Conservation (phyloP, 1,140 invertebrate genomes). For the Mizuhopecten yessoensis region DNA sequence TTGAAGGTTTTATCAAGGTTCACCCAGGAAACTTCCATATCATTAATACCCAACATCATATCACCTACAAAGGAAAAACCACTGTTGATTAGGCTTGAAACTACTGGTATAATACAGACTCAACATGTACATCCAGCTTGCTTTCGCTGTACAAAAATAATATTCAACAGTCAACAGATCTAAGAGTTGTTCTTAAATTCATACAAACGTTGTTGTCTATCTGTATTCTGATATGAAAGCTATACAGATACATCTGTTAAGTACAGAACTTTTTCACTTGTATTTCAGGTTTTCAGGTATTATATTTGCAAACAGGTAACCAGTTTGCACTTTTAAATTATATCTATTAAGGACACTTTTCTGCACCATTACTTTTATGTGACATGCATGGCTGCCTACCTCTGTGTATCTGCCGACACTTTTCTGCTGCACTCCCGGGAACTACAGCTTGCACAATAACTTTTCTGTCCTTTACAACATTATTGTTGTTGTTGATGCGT, state of each 20-base stretch:
- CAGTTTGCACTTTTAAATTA: not conserved
- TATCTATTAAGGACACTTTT: not conserved
- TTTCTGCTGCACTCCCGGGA: slow-evolving; percentile 65
- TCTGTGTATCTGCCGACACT: slow-evolving; percentile 66
- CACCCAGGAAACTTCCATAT: slow-evolving; percentile 69
- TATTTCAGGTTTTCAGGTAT: not conserved
- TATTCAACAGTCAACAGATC: not conserved
- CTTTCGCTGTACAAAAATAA: too few relatives aligned
- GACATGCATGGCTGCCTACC: slow-evolving; percentile 55
- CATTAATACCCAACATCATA: slow-evolving; percentile 78
- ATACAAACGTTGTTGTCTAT: not conserved
- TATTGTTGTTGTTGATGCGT: slow-evolving; percentile 47
- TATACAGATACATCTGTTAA: not conserved
- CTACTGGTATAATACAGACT: too few relatives aligned
- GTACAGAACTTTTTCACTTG: not conserved
- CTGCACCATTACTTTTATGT: slow-evolving; percentile 20
- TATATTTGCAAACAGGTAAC: not conserved
- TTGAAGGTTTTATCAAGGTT: slow-evolving; percentile 72
- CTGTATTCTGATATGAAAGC: not conserved
- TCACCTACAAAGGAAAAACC: slow-evolving; percentile 72
- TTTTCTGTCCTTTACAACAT: slow-evolving; percentile 62
- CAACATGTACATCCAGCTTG: too few relatives aligned
- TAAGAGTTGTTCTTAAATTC: not conserved
- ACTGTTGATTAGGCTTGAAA: not conserved
- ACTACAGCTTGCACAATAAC: slow-evolving; percentile 67